A percentile compares a stretch with the other conserved stretches of the same genome.
These are phyloP conservation scores for Neodiprion lecontei DNA, from an alignment of 1,140 invertebrate genomes.

Conservation along the genomic window DNA sequence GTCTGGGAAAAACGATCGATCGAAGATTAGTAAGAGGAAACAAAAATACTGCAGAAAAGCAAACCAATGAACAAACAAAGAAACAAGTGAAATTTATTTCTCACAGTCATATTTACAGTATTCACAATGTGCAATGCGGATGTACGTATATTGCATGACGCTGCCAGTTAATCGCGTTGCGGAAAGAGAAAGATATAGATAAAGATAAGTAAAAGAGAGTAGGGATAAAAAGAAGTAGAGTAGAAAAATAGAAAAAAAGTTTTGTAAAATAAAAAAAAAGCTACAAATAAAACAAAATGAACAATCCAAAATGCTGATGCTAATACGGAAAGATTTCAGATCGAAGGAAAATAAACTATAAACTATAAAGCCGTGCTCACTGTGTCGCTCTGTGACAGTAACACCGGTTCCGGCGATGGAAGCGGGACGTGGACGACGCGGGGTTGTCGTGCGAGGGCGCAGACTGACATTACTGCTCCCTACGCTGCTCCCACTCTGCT, in stretches of 20 bases:
- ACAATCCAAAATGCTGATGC: conserved; percentile 25
- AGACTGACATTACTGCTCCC: conserved; percentile 64
- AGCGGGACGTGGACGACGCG: conserved; percentile 76
- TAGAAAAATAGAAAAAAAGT: conserved; percentile 23
- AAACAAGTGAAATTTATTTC: too few relatives aligned
- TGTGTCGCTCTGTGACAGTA: conserved; percentile 66
- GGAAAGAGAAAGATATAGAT: neutral
- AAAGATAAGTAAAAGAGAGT: conserved; percentile 18
- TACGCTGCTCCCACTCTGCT: conserved; percentile 68
- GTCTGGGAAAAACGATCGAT: conserved; percentile 34
- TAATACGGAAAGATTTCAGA: conserved; percentile 12
- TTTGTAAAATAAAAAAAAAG: neutral
- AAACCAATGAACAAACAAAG: too few relatives aligned
- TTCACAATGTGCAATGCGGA: conserved; percentile 49
- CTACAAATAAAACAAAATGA: conserved; percentile 17
- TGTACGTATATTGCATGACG: conserved; percentile 37
- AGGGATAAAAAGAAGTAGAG: conserved; percentile 9
- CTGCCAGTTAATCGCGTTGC: neutral
- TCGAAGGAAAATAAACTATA: conserved; percentile 1
- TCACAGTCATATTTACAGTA: conserved; percentile 32
- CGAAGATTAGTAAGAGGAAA: too few relatives aligned
- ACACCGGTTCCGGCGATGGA: conserved; percentile 87
- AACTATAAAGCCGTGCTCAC: conserved; percentile 57
- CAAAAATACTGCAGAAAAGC: too few relatives aligned
- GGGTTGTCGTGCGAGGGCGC: conserved; percentile 65